phyloP scores from a whole-genome alignment of 2,113 vertebrate genomes.

The Phocoena phocoena region DNA sequence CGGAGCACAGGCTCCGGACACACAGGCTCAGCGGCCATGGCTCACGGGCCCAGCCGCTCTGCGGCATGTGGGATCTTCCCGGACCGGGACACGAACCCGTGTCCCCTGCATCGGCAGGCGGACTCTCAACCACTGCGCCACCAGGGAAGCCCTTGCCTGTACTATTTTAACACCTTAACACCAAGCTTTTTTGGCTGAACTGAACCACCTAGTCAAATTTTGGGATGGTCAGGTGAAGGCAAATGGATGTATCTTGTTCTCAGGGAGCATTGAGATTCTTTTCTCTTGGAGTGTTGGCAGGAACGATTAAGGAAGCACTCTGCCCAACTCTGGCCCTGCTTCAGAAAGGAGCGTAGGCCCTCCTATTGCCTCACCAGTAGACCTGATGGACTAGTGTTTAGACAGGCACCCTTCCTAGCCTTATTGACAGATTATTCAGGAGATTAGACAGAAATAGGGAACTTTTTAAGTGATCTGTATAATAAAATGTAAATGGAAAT shows the following conservation, averaged over 20 bases:
- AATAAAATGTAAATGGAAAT: not conserved
- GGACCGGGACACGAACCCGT: too few species aligned
- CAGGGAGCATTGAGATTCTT: not conserved
- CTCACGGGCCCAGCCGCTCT: too few species aligned
- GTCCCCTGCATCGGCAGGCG: too few species aligned
- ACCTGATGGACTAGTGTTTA: not conserved
- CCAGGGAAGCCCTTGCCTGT: not conserved
- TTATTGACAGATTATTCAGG: constrained; percentile 5
- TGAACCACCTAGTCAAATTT: not conserved
- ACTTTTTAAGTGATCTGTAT: not conserved
- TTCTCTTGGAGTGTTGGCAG: not conserved
- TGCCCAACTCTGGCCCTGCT: not conserved
- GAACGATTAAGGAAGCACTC: not conserved
- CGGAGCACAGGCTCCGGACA: too few species aligned
- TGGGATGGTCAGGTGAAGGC: not conserved
- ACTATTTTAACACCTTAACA: not conserved
- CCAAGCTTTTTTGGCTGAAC: not conserved
- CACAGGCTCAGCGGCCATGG: too few species aligned
- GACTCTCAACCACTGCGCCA: too few species aligned
- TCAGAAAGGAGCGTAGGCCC: not conserved
- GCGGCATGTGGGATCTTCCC: too few species aligned
- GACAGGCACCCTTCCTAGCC: not conserved
- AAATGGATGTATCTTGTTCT: not conserved
- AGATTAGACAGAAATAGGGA: not conserved
- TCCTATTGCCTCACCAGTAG: not conserved